These are phyloP conservation scores for Rhynchotus rufescens DNA, from an alignment of 2,797 vertebrate genomes.

Conservation along the genomic window DNA sequence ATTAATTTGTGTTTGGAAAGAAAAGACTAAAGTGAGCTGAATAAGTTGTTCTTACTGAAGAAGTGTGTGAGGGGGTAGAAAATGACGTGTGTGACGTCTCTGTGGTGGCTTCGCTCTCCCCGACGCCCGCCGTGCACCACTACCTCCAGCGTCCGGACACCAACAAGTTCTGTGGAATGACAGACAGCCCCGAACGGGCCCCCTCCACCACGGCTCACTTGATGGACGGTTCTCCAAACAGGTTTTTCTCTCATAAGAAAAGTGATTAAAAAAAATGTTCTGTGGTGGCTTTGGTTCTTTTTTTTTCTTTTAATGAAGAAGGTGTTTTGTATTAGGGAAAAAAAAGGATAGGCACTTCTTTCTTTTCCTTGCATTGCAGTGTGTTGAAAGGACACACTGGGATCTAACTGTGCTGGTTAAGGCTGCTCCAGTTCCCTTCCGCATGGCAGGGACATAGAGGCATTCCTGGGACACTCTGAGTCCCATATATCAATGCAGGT, in stretches of 20 bases:
- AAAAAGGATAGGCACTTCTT: not conserved
- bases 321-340: not conserved
- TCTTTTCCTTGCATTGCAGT: not conserved
- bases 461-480: not conserved
- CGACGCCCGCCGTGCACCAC: not conserved
- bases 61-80: not conserved
- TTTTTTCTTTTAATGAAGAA: rapidly evolving
- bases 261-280: not conserved
- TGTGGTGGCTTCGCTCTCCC: not conserved
- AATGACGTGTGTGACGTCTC: not conserved
- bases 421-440: not conserved
- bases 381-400: not conserved
- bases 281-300: not conserved
- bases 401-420: not conserved
- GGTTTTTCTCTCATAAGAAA: conserved; percentile 17
- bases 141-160: conserved; percentile 39
- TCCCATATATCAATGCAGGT: not conserved
- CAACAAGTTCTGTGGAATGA: conserved; percentile 16
- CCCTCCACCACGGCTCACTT: not conserved
- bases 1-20: conserved; percentile 38
- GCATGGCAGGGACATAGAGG: not conserved
- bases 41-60: not conserved
- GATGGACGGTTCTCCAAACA: not conserved
- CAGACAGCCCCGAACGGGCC: not conserved
- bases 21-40: conserved; percentile 20